These are phyloP conservation scores for Ectropis crepuscularia DNA, from an alignment of 2,888 invertebrate species.

Conservation along the genomic window DNA sequence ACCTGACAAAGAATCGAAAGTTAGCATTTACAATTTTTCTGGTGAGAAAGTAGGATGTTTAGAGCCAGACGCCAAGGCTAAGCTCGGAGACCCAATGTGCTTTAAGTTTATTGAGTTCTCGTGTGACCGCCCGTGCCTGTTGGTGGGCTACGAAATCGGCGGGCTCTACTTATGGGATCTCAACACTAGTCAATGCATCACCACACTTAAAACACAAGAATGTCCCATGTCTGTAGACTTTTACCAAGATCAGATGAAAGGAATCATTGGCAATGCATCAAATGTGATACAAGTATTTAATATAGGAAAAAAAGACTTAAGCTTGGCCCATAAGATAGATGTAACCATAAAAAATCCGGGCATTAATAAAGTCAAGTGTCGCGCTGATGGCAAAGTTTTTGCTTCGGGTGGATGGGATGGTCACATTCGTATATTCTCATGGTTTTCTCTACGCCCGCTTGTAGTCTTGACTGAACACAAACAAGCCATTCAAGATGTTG, in stretches of 20 bases:
- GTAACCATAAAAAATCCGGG: slow-evolving; percentile 90
- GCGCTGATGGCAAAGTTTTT: slow-evolving; percentile 89
- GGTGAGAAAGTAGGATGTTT: slow-evolving; percentile 74
- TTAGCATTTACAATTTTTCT: slow-evolving; percentile 79
- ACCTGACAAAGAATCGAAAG: slow-evolving; percentile 85
- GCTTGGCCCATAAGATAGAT: slow-evolving; percentile 84
- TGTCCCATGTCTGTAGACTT: slow-evolving; percentile 90
- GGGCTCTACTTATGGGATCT: slow-evolving; percentile 90
- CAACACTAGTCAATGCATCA: slow-evolving; percentile 83
- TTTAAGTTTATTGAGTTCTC: slow-evolving; percentile 81
- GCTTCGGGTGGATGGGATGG: slow-evolving; percentile 92
- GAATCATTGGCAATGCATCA: slow-evolving; percentile 87
- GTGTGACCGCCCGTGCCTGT: slow-evolving; percentile 79
- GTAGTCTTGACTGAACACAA: slow-evolving; percentile 90
- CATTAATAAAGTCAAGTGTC: slow-evolving; percentile 87
- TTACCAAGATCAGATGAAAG: slow-evolving; percentile 86
- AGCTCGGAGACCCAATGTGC: slow-evolving; percentile 88
- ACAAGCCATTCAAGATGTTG: slow-evolving; percentile 88
- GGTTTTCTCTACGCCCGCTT: slow-evolving; percentile 89
- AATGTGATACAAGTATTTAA: slow-evolving; percentile 86
- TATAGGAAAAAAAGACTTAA: slow-evolving; percentile 82
- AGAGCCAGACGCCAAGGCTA: slow-evolving; percentile 64
- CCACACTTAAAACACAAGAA: slow-evolving; percentile 84
- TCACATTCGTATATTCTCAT: slow-evolving; percentile 90
- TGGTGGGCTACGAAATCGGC: slow-evolving; percentile 91